phyloP scores from a whole-genome alignment of 2,113 vertebrate genomes.

The Pleuronectes platessa region DNA sequence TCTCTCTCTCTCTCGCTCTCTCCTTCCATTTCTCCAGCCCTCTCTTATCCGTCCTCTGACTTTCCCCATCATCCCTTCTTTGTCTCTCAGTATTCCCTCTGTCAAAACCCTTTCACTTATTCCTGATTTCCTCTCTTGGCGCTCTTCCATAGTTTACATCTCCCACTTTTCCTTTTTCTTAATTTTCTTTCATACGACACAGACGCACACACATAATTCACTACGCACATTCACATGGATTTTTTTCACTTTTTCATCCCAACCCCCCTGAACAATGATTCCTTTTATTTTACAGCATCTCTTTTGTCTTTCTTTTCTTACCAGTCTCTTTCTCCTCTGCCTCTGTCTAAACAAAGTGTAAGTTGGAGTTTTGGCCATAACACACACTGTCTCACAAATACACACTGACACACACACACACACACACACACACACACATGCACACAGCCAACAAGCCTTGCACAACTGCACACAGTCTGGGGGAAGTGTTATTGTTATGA shows the following conservation, averaged over 20 bases:
- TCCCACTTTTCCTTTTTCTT: slow-evolving; percentile 1
- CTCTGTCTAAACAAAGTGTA: slow-evolving; percentile 44
- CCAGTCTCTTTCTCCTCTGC: neutral
- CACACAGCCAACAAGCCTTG: slow-evolving; percentile 27
- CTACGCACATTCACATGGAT: neutral
- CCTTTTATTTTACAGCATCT: neutral
- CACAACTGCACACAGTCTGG: slow-evolving; percentile 31
- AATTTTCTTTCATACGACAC: neutral
- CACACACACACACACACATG: slow-evolving; percentile 17
- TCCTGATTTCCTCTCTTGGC: slow-evolving; percentile 44
- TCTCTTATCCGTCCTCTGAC: slow-evolving; percentile 43
- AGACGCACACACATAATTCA: neutral
- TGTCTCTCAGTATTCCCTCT: slow-evolving; percentile 66
- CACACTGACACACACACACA: slow-evolving; percentile 37
- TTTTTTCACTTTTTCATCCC: neutral
- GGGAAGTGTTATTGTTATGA: slow-evolving; percentile 46
- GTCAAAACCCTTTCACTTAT: slow-evolving; percentile 45
- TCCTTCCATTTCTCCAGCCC: slow-evolving; percentile 36
- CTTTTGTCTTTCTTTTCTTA: slow-evolving; percentile 2
- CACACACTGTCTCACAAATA: slow-evolving; percentile 34
- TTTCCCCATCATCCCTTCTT: slow-evolving; percentile 66
- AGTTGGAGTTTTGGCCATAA: slow-evolving; percentile 45
- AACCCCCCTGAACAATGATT: neutral
- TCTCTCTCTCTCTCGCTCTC: slow-evolving; percentile 11
- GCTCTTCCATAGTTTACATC: slow-evolving; percentile 23